phyloP scores from a whole-genome alignment of 2,113 vertebrate species.

The Butorides virescens region DNA sequence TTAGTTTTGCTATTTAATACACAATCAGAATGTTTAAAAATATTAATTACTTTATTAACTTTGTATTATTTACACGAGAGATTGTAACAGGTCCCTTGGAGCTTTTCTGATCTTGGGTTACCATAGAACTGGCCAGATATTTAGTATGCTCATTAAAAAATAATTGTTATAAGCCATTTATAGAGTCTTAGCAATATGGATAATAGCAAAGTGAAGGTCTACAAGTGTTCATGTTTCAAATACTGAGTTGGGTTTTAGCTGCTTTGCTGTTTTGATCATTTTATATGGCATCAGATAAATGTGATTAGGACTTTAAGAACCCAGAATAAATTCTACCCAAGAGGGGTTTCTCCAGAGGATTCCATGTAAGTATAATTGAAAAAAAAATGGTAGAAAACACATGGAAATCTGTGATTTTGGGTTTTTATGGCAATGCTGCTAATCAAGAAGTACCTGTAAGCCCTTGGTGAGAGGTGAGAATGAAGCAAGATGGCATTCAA shows the following conservation, averaged over 20 bases:
- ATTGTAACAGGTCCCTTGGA: background rate
- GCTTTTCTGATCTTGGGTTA: slow-evolving; percentile 26
- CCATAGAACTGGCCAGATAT: background rate
- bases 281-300: background rate
- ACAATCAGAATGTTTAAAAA: background rate
- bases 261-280: background rate
- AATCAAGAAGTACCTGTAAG: background rate
- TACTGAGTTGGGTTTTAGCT: background rate
- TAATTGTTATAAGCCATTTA: slow-evolving; percentile 37
- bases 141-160: slow-evolving; percentile 29
- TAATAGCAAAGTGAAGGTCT: background rate
- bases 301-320: background rate
- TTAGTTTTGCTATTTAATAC: background rate
- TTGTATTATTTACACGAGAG: background rate
- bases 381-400: background rate
- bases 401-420: background rate
- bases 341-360: background rate
- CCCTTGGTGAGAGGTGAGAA: background rate
- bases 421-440: background rate
- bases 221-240: slow-evolving; percentile 17
- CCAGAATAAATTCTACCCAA: background rate
- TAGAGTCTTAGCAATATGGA: background rate
- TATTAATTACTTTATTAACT: background rate
- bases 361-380: background rate
- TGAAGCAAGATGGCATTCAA: background rate